Base-by-base conservation (phyloP, 2,113 vertebrate species). In the Myotis brandtii region DNA sequence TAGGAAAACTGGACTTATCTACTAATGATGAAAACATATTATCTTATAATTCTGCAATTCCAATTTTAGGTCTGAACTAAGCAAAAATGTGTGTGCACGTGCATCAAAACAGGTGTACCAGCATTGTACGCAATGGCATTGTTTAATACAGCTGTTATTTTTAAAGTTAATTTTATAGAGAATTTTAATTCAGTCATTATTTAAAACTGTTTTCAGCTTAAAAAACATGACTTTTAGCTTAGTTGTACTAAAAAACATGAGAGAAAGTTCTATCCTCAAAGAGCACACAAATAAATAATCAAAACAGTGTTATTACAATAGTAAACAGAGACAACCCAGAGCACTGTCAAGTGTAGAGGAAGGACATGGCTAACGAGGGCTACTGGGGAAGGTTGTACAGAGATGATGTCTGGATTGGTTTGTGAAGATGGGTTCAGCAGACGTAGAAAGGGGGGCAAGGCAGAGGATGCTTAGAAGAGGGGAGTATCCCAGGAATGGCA, bases 181-280 rank as follows among this genome's bases (percentile, higher is more conserved):
- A 64, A 25, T 92, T 81, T 93, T 95, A 89, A 89, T 82, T 59
- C 16, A 70, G 30, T 79, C 92, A 95, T 88, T 79, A 93, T 85
- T 93, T 88, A 95, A 89, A 93, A 66, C 17, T 86, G 27, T 59
- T 89, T 96, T 90, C 25, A 67, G 64, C 37, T 96, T 86, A 64
- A 84, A 94, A 87, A 87, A 79, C 54, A 73, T 4, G n/a, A 11
- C 10, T 77, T 50, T 67, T 87, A 90, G 43, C 72, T 95, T 94
- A 48, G 23, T 5, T 79, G 32, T 91, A 87, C 17, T 76, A 75
- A 94, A 73, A 94, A 91, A 79, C 30, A 32, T 1, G 48, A 72
- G 43, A 59, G 23, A 52, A 1, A 90, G 25, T 3, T 17, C 76
- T 50, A 62, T 70, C n/a, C 12, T 70, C 67, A 79, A 89, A 92